A percentile compares a stretch with the other conserved stretches of the same genome.
Evolutionary conservation across 2,113 vertebrate genomes (phyloP).

Genomic region (Forbesichthys papilliferus): DNA sequence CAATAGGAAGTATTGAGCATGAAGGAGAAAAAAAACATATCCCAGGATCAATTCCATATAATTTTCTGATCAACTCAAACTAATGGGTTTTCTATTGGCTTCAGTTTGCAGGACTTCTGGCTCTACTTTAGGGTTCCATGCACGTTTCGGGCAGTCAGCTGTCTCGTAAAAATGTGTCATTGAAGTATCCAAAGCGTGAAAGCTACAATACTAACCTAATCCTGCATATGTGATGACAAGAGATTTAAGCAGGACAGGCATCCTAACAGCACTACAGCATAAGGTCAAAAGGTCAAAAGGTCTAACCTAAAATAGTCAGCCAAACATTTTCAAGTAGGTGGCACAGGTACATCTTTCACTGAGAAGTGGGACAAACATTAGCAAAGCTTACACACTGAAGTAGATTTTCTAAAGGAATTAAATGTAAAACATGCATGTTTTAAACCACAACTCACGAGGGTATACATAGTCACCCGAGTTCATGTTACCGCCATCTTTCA

Average conservation of each 20-base stretch:
- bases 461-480: neutral
- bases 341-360: too few species aligned
- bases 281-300: too few species aligned
- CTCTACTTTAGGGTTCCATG: conserved; percentile 59
- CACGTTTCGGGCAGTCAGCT: conserved; percentile 55
- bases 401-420: too few species aligned
- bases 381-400: too few species aligned
- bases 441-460: neutral
- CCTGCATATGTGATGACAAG: too few species aligned
- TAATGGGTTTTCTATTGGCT: conserved; percentile 75
- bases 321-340: too few species aligned
- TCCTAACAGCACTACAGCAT: too few species aligned
- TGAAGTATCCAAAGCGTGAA: conserved; percentile 36
- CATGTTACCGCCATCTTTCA: neutral
- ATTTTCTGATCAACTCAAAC: conserved; percentile 77
- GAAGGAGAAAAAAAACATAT: conserved; percentile 57
- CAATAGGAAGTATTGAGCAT: conserved; percentile 69
- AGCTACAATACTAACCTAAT: conserved; percentile 5
- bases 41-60: conserved; percentile 74
- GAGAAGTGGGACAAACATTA: too few species aligned
- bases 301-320: too few species aligned
- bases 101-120: conserved; percentile 53
- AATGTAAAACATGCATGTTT: neutral
- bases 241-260: too few species aligned
- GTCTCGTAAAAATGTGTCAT: conserved; percentile 37